These are phyloP conservation scores for Bicyclus anynana DNA, from an alignment of 1,140 invertebrate species.

Conservation along the genomic window DNA sequence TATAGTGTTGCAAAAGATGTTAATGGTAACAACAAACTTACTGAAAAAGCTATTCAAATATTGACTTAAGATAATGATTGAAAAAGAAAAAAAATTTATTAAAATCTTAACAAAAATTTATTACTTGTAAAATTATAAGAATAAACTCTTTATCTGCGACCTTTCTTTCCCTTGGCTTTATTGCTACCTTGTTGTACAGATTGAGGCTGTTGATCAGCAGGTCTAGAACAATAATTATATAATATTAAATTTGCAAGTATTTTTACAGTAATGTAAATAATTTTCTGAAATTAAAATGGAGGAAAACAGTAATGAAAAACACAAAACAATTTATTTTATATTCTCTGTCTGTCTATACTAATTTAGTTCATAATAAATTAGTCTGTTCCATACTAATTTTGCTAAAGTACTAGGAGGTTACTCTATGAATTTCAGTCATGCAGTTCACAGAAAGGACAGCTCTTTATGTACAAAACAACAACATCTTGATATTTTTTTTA, in stretches of 20 bases:
- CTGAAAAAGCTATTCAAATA: constrained; percentile 51
- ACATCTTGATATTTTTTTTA: too few species aligned
- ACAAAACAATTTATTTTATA: too few species aligned
- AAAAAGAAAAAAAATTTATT: background rate
- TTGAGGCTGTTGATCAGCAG: constrained; percentile 65
- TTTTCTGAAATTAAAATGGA: too few species aligned
- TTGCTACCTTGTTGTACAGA: constrained; percentile 47
- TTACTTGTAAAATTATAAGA: constrained; percentile 13
- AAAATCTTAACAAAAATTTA: background rate
- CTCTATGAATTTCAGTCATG: too few species aligned
- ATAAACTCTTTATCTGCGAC: constrained; percentile 48
- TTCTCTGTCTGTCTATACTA: too few species aligned
- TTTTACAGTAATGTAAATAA: too few species aligned
- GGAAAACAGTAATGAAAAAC: too few species aligned
- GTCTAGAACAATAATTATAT: constrained; percentile 55
- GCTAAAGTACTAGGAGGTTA: too few species aligned
- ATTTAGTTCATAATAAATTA: too few species aligned
- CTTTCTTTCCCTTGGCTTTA: constrained; percentile 73
- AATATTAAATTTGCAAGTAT: constrained; percentile 15
- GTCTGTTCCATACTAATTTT: too few species aligned
- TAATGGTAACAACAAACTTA: constrained; percentile 57
- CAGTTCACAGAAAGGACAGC: too few species aligned
- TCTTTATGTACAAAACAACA: too few species aligned
- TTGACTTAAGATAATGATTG: constrained; percentile 10
- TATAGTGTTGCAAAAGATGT: constrained; percentile 67